Base-by-base conservation (phyloP, 2,797 vertebrate species). In the Anisognathus igniventris region DNA sequence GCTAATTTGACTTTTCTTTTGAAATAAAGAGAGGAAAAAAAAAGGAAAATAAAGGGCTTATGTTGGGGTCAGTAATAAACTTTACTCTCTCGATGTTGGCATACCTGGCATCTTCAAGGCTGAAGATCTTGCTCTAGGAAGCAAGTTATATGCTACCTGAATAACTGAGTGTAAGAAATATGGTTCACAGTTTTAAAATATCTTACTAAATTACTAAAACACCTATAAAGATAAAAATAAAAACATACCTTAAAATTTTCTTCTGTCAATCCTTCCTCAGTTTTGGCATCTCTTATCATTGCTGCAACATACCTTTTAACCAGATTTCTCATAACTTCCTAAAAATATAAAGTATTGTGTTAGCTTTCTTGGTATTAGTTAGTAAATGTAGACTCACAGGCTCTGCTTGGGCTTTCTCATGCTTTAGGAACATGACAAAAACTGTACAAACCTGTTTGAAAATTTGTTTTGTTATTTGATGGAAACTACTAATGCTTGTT, bases 211-310 rank as follows among this genome's bases (percentile, higher is more conserved):
- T 57, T 71, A 64, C 14, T 61, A 53, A 83, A 73, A 61, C 10
- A 47, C 6, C 16, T 56, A 19, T 8, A 45, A 82, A 86, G 14
- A 25, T 16, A 22, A 39, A 72, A 88, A 77, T 47, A 72, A 75
- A 31, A 1, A 12, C 25, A 72, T 97, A 99, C 99, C 99, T 99
- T 99, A 92, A 99, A 99, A 96, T 99, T 99, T 94, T 99, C 99
- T 86, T 99, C 99, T 2, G 99, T 99, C 78, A 99, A 95, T 13
- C 99, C 99, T 92, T 99, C 98, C 79, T 99, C 98, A 18, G 99
- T 99, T 97, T 99, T 99, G 56, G 98, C 99, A 87, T 99, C 98
- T 98, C 99, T 98, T 95, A 99, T 99, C 99, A 98, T 99, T 35
- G 99, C 99, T 4, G 99, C 99, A 39, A 99, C 99, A 6, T 99